phyloP scores from a whole-genome alignment of 2,797 vertebrate species.

The Nothura maculosa region DNA sequence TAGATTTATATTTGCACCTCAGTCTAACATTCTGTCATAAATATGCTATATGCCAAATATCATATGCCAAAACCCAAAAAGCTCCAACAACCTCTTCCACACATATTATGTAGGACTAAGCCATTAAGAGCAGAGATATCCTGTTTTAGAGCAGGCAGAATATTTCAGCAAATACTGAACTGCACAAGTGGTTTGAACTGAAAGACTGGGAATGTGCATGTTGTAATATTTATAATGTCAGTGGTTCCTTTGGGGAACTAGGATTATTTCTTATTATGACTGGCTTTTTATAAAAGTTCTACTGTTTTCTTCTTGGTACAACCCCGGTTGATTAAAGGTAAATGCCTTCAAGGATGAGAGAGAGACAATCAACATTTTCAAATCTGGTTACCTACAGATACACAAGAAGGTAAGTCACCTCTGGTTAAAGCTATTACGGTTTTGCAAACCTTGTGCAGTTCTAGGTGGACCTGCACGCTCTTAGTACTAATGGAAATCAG shows the following conservation, averaged over 20 bases:
- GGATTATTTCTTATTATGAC: background rate
- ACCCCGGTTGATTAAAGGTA: background rate
- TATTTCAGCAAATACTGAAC: background rate
- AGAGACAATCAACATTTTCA: background rate
- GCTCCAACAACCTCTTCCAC: background rate
- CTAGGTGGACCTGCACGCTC: background rate
- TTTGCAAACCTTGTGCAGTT: background rate
- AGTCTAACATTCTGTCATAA: conserved; percentile 49
- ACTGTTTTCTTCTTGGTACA: background rate
- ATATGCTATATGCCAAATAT: conserved; percentile 63
- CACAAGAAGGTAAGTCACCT: background rate
- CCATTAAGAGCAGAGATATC: background rate
- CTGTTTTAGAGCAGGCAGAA: background rate
- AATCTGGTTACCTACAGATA: background rate
- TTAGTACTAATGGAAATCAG: background rate
- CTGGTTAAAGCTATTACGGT: background rate
- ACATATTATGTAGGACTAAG: background rate
- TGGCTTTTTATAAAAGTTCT: background rate
- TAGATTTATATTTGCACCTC: conserved; percentile 58
- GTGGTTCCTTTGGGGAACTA: background rate
- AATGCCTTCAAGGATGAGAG: background rate
- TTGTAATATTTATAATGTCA: background rate
- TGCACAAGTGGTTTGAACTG: background rate
- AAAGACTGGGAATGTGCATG: background rate
- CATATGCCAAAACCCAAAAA: conserved; percentile 4